Percentiles rank a stretch among this genome's conserved stretches.
phyloP scores from a whole-genome alignment of 2,888 invertebrate genomes.

The Steromphala cineraria region DNA sequence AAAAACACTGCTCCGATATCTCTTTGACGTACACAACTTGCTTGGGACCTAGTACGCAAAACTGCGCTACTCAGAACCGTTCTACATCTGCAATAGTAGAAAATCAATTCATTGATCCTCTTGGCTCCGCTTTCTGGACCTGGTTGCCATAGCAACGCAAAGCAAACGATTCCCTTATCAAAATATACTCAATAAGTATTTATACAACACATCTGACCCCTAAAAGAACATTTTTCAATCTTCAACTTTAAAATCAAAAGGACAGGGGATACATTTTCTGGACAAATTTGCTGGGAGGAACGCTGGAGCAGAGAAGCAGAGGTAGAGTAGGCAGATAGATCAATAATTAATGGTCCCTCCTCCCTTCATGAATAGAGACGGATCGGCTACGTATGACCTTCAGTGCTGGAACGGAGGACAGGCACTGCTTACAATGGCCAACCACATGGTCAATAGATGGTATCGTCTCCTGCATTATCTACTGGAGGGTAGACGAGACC shows the following conservation, averaged over 20 bases:
- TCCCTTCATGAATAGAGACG: not conserved
- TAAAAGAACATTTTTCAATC: no score
- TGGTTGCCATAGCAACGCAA: slow-evolving; percentile 31
- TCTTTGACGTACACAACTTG: not conserved
- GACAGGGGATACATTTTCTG: not conserved
- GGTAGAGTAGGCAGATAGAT: not conserved
- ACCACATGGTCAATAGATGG: no score
- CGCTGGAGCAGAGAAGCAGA: not conserved
- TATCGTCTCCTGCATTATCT: no score
- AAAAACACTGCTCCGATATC: not conserved
- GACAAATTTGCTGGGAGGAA: not conserved
- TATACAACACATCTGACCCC: no score
- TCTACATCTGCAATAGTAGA: slow-evolving; percentile 21
- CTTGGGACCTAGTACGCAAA: not conserved
- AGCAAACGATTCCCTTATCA: not conserved
- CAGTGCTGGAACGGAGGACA: no score
- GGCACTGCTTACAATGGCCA: no score
- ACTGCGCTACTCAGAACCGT: slow-evolving; percentile 6
- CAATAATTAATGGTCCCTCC: not conserved
- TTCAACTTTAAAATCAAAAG: not conserved
- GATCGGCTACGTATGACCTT: not conserved
- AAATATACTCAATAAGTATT: not conserved
- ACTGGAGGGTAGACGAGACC: no score
- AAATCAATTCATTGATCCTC: slow-evolving; percentile 50
- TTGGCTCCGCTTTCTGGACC: slow-evolving; percentile 18